Evolutionary conservation across 2,113 vertebrate species (phyloP).

Genomic region (Uria aalge): DNA sequence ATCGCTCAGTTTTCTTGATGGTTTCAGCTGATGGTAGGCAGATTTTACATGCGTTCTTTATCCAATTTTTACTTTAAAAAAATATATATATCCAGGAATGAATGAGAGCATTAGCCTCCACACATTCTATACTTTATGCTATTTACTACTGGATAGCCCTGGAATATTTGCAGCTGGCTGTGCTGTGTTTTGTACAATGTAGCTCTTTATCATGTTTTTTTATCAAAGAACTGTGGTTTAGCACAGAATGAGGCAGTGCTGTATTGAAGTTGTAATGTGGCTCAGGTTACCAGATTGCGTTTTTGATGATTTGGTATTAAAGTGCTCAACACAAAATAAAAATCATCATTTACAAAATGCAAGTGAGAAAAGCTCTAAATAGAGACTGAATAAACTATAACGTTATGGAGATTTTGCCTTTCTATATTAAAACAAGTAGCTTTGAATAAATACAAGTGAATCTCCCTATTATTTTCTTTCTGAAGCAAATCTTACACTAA

Average conservation of each 20-base stretch:
- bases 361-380: slow-evolving; percentile 13
- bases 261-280: slow-evolving; percentile 26
- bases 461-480: slow-evolving; percentile 46
- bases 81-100: neutral
- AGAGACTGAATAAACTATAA: neutral
- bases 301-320: slow-evolving; percentile 58
- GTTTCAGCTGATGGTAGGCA: slow-evolving; percentile 54
- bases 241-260: slow-evolving; percentile 20
- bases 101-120: slow-evolving; percentile 57
- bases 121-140: slow-evolving; percentile 32
- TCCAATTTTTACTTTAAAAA: neutral
- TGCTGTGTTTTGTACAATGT: slow-evolving; percentile 51
- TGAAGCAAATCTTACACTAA: neutral
- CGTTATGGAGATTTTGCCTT: slow-evolving; percentile 9
- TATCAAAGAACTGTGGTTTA: slow-evolving; percentile 47
- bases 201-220: slow-evolving; percentile 48
- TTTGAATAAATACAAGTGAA: neutral
- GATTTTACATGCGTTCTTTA: slow-evolving; percentile 25
- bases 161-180: slow-evolving; percentile 64
- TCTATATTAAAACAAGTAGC: slow-evolving; percentile 8
- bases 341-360: slow-evolving; percentile 14
- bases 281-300: slow-evolving; percentile 48
- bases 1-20: neutral
- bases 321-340: slow-evolving; percentile 11
- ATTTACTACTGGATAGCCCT: slow-evolving; percentile 57